Conservation (phyloP, 2,797 vertebrate genomes). For the Gymnothorax reevesii region DNA sequence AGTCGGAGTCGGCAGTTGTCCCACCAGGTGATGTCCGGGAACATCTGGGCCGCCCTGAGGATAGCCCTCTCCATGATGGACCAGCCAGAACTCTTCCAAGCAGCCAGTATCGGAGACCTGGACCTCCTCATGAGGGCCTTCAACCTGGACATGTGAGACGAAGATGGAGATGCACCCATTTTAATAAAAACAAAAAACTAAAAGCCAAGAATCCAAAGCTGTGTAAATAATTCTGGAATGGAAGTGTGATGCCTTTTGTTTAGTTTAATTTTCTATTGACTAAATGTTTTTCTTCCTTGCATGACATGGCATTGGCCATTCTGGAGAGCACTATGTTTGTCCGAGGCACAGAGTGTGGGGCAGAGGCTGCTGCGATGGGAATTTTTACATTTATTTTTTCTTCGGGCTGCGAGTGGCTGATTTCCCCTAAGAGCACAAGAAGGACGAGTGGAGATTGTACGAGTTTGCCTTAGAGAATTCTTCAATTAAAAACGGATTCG, state of each 20-base stretch:
- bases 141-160: conserved; percentile 86
- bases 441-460: conserved; percentile 71
- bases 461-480: conserved; percentile 77
- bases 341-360: conserved; percentile 52
- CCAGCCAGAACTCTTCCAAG: conserved; percentile 97
- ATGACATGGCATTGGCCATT: conserved; percentile 46
- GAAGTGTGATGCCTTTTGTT: conserved; percentile 21
- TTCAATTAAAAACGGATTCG: conserved; percentile 69
- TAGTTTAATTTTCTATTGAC: conserved; percentile 22
- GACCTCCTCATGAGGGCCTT: conserved; percentile 95
- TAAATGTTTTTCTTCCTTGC: conserved; percentile 40
- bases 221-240: conserved; percentile 52
- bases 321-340: conserved; percentile 63
- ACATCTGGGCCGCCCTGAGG: conserved; percentile 95
- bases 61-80: conserved; percentile 98
- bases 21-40: conserved; percentile 94
- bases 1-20: conserved; percentile 90
- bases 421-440: conserved; percentile 76
- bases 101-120: conserved; percentile 94
- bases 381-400: neutral
- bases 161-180: conserved; percentile 36
- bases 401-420: conserved; percentile 70
- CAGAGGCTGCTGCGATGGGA: conserved; percentile 60
- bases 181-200: neutral
- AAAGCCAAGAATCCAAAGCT: conserved; percentile 69